Evolutionary conservation across 2,888 invertebrate genomes (phyloP).

Genomic region (Aricia artaxerxes): DNA sequence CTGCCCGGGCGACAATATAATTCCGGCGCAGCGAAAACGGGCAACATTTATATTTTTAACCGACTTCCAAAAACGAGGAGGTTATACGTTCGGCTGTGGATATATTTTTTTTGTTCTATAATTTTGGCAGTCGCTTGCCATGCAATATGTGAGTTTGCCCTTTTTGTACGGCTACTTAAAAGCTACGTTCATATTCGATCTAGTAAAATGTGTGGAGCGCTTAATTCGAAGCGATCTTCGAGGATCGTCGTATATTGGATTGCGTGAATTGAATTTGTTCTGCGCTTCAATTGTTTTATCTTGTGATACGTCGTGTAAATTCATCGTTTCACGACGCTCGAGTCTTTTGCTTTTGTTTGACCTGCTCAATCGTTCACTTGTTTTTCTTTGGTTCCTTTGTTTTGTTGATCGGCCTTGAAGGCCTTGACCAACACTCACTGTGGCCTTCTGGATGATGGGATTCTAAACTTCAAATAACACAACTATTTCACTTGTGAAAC

Average conservation of each 20-base stretch:
- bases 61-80: too few relatives aligned
- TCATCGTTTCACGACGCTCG: constrained; percentile 1
- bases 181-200: neutral
- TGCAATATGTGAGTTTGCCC: neutral
- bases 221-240: constrained; percentile 51
- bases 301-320: constrained; percentile 30
- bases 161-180: neutral
- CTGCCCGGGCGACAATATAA: too few relatives aligned
- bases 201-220: constrained; percentile 40
- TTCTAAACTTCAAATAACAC: too few relatives aligned
- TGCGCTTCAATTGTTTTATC: constrained; percentile 37
- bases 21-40: too few relatives aligned
- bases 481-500: too few relatives aligned
- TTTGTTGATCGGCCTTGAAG: neutral
- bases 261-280: constrained; percentile 51
- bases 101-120: too few relatives aligned
- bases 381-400: neutral
- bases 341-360: neutral
- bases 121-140: too few relatives aligned
- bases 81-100: too few relatives aligned
- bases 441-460: too few relatives aligned
- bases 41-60: too few relatives aligned
- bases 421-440: too few relatives aligned
- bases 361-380: neutral
- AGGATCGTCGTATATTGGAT: constrained; percentile 51